Base-by-base conservation (phyloP, 1,140 invertebrate species). In the Pseudomyrmex flavicornis region DNA sequence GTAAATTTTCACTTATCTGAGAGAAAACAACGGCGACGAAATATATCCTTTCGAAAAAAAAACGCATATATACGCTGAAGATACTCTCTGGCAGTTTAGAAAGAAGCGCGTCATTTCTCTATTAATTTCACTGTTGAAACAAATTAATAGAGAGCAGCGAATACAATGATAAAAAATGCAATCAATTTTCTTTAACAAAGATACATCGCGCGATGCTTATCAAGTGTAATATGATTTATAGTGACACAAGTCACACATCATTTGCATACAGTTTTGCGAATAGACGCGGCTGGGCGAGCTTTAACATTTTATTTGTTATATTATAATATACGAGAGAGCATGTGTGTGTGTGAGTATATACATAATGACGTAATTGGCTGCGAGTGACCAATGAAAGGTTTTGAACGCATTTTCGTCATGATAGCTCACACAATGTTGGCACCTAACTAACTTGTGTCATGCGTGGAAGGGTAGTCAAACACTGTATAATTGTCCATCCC, bases 401-500 rank as follows among this genome's bases (percentile, higher is more conserved):
- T 22, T 20, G 13, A 69, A 46, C 15, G 13, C 70, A 44, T 54
- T 62, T 59, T 59, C 74, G 46, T 26, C 65, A 62, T 69, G 56
- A 56, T 48, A 79, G 73, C 54, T 48, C 61, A 56, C 76, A 79
- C 66, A 84, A 58, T 70, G 48, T 17, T 65, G 20, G 22, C 5
- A 17, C 4, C 66, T 82, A 74, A 83, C 75, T 76, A 85, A 85
- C 77, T 85, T 69, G 26, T 54, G 48, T 61, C n/a, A 70, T 56
- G 50, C 61, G 58, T 22, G 22, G 69, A 65, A 83, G 85, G 69
- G 69, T 75, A 85, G 88, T 88, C 59, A 83, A 87, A 85, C 63
- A 90, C 86, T 87, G 89, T 88, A 91, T 90, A 91, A 93, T 90
- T 89, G 91, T 91, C 5, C 88, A 91, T 92, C 84, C 88, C 89